Evolutionary conservation across 2,113 vertebrate species (phyloP).

Genomic region (Haliaeetus leucogaster): DNA sequence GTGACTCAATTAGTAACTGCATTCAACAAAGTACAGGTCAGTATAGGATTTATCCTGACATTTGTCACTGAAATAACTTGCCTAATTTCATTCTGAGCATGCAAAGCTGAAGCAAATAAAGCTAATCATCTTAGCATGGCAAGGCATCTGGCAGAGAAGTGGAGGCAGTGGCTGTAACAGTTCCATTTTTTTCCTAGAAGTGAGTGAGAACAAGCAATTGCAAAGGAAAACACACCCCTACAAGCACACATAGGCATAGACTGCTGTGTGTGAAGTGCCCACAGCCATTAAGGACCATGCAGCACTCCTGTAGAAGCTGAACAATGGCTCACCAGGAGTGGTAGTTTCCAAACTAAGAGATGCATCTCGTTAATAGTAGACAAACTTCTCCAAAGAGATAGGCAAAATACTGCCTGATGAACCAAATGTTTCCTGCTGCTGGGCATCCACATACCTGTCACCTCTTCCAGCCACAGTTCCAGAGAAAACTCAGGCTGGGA

Average conservation of each 20-base stretch:
- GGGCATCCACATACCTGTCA: background rate
- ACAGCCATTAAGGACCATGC: background rate
- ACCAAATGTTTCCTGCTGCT: background rate
- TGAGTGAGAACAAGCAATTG: background rate
- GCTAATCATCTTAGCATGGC: background rate
- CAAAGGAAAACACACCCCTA: background rate
- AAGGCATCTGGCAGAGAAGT: background rate
- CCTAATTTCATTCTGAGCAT: background rate
- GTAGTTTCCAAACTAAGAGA: background rate
- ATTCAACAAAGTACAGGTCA: background rate
- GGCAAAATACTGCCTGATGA: background rate
- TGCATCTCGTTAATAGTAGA: background rate
- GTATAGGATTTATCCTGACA: background rate
- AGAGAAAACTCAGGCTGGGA: background rate
- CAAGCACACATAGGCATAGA: background rate
- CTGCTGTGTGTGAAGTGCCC: background rate
- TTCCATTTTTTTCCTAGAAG: background rate
- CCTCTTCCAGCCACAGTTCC: background rate
- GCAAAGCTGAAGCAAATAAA: background rate
- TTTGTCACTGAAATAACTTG: background rate
- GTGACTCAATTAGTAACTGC: background rate
- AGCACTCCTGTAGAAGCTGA: background rate
- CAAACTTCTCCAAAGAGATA: background rate
- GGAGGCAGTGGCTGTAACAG: background rate
- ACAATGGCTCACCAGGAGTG: background rate